Conservation (phyloP, 2,888 invertebrate species). For the Spicauda simplicius region DNA sequence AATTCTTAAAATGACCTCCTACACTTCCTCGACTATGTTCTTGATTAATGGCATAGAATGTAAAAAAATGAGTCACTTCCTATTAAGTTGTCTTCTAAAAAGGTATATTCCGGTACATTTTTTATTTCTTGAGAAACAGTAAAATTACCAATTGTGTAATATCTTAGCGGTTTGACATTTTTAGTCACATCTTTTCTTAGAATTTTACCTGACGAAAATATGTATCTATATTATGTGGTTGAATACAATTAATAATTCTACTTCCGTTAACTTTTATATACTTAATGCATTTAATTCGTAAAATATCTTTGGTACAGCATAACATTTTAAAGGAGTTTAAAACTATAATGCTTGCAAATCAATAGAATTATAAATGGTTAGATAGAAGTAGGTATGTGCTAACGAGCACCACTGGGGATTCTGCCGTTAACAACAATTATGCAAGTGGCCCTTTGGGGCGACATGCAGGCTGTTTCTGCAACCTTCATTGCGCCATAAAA, state of each 20-base stretch:
- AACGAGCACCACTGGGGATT: conserved; percentile 1
- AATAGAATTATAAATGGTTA: conserved; percentile 4
- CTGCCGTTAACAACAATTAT: conserved; percentile 19
- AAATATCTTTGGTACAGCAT: neutral
- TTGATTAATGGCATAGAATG: neutral
- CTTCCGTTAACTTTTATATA: too few species aligned
- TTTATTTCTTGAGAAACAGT: neutral
- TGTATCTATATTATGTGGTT: too few species aligned
- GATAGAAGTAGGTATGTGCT: neutral
- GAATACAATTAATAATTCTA: too few species aligned
- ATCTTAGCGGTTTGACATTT: too few species aligned
- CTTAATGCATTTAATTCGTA: too few species aligned
- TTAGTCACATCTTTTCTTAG: too few species aligned
- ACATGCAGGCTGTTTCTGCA: conserved; percentile 22
- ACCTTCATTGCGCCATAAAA: conserved; percentile 30
- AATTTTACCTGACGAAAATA: too few species aligned
- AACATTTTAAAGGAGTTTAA: neutral
- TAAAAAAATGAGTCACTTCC: neutral
- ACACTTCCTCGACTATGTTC: neutral
- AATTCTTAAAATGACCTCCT: neutral
- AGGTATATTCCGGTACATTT: neutral
- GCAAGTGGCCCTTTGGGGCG: conserved; percentile 22
- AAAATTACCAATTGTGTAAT: neutral
- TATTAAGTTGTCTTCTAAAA: neutral
- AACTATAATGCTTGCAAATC: too few species aligned